phyloP scores from a whole-genome alignment of 2,888 invertebrate genomes.

The Lobophora halterata region DNA sequence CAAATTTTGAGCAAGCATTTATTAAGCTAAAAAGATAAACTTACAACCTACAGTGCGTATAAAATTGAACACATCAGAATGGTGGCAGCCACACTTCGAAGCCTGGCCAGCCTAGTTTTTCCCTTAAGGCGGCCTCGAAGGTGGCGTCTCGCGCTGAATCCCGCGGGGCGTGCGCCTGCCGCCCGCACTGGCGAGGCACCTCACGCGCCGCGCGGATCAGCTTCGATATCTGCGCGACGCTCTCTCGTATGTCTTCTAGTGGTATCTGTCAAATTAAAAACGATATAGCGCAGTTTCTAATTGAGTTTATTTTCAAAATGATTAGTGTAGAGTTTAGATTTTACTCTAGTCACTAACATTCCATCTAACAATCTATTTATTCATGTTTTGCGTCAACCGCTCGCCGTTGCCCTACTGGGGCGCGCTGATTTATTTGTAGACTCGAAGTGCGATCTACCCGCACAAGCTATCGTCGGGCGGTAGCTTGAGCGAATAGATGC shows the following conservation, averaged over 20 bases:
- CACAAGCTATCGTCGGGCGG: no score
- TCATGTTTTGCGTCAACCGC: no score
- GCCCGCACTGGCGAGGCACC: slow-evolving; percentile 57
- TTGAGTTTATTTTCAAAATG: not conserved
- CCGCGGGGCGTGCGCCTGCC: slow-evolving; percentile 58
- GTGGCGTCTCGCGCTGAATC: slow-evolving; percentile 69
- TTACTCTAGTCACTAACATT: no score
- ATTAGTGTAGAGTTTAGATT: not conserved
- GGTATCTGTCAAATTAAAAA: slow-evolving; percentile 44
- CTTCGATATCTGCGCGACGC: slow-evolving; percentile 68
- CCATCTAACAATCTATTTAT: no score
- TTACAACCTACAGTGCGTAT: slow-evolving; percentile 24
- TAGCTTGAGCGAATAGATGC: no score
- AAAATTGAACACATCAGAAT: slow-evolving; percentile 60
- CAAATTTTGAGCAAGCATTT: slow-evolving; percentile 34
- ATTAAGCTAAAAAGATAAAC: slow-evolving; percentile 36
- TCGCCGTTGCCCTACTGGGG: no score
- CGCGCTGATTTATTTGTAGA: no score
- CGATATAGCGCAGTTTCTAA: not conserved
- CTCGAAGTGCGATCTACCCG: no score
- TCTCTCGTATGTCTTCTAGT: slow-evolving; percentile 68
- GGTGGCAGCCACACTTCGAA: slow-evolving; percentile 82
- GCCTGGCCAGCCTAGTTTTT: slow-evolving; percentile 76
- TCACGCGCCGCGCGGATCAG: slow-evolving; percentile 66
- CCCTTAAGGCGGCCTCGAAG: slow-evolving; percentile 71